Base-by-base conservation (phyloP, 2,888 invertebrate species). In the Incurvaria masculella region DNA sequence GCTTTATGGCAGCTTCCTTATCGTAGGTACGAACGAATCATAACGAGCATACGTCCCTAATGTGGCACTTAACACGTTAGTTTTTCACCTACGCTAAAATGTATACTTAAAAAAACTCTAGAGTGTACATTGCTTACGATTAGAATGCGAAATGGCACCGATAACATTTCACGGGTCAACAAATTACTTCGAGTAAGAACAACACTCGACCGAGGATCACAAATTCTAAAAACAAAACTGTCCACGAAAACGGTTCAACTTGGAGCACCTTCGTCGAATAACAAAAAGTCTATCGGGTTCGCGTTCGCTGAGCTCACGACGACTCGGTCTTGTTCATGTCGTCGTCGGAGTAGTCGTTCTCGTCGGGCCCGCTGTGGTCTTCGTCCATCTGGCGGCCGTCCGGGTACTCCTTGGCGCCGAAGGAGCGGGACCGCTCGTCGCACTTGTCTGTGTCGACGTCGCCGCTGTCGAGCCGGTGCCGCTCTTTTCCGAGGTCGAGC, bases 111-210 rank as follows among this genome's bases (percentile, higher is more conserved):
- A n/a, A n/a, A n/a, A 8, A 11, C 33, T 33, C 33, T 33, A 33
- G 11, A 10, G 33, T 33, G 33, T 33, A 33, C n/a, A n/a, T n/a
- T n/a, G 33, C 33, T 33, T 14, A 33, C 33, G 33, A 23, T 23
- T 23, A 23, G 23, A 33, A 33, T 14, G 65, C 66, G 73, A 69
- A 73, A 76, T 76, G 76, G 76, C 76, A 76, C 76, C 71, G 66
- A 66, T 64, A 72, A 75, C 72, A 70, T 73, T 74, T 70, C 75
- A 76, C 75, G 76, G 76, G 75, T 72, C 69, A 74, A 75, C 73
- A 72, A 71, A 68, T 14, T 33, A 33, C 33, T 33, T 33, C 33
- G 33, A 33, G 33, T 33, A 14, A 33, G 11, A 33, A 33, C 14
- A 33, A 33, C 33, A 33, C 33, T 33, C 33, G 14, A 33, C 33